phyloP scores from a whole-genome alignment of 2,888 invertebrate species.

The Physocephala rufipes region DNA sequence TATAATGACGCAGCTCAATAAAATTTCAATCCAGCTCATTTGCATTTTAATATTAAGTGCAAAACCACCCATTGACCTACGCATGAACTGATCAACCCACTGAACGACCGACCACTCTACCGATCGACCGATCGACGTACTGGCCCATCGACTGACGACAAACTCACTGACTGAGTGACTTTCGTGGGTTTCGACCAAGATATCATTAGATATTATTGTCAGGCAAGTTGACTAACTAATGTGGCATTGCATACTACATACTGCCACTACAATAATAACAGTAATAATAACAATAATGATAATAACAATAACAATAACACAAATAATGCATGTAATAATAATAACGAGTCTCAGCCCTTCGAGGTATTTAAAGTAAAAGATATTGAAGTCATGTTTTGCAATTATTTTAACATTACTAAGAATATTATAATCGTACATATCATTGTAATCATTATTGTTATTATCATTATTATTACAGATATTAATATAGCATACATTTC shows the following conservation, averaged over 20 bases:
- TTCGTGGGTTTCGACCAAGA: too few relatives aligned
- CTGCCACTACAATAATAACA: not conserved
- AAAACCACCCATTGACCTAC: too few relatives aligned
- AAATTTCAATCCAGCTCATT: constrained; percentile 31
- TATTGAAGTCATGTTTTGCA: not conserved
- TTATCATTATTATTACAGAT: not conserved
- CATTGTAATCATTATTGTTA: constrained; percentile 11
- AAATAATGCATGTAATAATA: not conserved
- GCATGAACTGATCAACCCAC: not conserved
- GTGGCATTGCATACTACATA: too few relatives aligned
- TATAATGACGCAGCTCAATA: constrained; percentile 20
- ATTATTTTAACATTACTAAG: not conserved
- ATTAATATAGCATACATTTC: too few relatives aligned
- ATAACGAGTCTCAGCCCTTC: too few relatives aligned
- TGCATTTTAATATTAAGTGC: constrained; percentile 34
- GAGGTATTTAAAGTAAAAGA: too few relatives aligned
- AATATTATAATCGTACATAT: not conserved
- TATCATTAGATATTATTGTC: too few relatives aligned
- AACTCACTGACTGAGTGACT: too few relatives aligned
- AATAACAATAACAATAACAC: not conserved
- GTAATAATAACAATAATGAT: not conserved
- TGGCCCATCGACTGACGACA: too few relatives aligned
- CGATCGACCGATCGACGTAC: too few relatives aligned
- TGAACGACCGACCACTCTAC: too few relatives aligned
- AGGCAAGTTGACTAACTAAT: too few relatives aligned